These are phyloP conservation scores for Bembecia ichneumoniformis DNA, from an alignment of 2,888 invertebrate species.

Conservation along the genomic window DNA sequence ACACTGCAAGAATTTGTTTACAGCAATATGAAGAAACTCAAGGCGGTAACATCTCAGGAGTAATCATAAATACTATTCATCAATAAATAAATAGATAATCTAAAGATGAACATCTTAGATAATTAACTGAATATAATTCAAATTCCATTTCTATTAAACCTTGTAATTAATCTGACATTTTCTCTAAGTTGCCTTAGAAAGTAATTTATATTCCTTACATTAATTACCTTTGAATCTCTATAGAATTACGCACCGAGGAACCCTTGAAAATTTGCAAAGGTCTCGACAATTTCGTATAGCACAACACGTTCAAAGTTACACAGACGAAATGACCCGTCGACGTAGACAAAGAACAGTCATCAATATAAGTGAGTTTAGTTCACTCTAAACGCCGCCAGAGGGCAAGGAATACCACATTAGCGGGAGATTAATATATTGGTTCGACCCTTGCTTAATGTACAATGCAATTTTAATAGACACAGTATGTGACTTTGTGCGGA, in stretches of 20 bases:
- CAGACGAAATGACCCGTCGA: slow-evolving; percentile 43
- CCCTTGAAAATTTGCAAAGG: slow-evolving; percentile 15
- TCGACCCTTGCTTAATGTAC: slow-evolving; percentile 21
- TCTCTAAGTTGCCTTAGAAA: slow-evolving; percentile 9
- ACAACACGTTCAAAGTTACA: slow-evolving; percentile 38
- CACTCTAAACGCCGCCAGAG: slow-evolving; percentile 28
- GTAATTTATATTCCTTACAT: slow-evolving; percentile 22
- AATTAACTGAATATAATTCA: too few species aligned
- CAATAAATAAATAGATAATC: too few species aligned
- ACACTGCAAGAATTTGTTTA: too few species aligned
- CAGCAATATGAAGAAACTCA: too few species aligned
- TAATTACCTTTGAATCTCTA: slow-evolving; percentile 37
- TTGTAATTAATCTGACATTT: not conserved
- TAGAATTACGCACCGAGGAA: slow-evolving; percentile 32
- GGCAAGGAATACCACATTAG: slow-evolving; percentile 55
- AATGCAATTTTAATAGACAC: not conserved
- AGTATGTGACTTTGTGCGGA: not conserved
- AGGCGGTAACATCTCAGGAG: too few species aligned
- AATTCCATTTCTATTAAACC: too few species aligned
- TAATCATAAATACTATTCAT: too few species aligned
- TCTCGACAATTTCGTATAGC: slow-evolving; percentile 31
- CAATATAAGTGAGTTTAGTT: slow-evolving; percentile 39
- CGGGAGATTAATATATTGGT: slow-evolving; percentile 54
- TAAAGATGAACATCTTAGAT: too few species aligned
- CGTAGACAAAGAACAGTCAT: slow-evolving; percentile 58